Evolutionary conservation across 2,797 vertebrate genomes (phyloP).

Genomic region (Leuciscus waleckii): DNA sequence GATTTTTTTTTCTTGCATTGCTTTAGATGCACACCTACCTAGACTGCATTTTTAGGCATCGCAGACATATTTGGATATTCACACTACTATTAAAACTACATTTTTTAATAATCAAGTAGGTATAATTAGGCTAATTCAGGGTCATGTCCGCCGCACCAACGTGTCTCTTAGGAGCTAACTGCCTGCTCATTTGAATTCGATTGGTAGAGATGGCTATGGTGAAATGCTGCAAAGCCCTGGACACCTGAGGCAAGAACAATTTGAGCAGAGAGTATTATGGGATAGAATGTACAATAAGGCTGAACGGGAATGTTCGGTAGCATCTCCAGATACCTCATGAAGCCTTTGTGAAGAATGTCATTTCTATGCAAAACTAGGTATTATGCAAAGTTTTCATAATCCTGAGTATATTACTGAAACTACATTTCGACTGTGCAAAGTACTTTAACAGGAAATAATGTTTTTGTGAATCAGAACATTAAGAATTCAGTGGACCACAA

Average conservation of each 20-base stretch:
- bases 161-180: conserved; percentile 7
- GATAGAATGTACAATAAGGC: conserved; percentile 37
- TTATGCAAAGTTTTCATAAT: conserved; percentile 6
- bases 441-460: background rate
- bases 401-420: conserved; percentile 1
- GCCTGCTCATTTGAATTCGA: conserved; percentile 11
- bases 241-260: conserved; percentile 12
- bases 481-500: background rate
- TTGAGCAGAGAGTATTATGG: conserved; percentile 14
- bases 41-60: background rate
- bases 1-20: background rate
- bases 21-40: background rate
- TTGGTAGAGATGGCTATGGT: background rate
- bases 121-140: background rate
- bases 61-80: background rate
- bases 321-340: background rate
- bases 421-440: background rate
- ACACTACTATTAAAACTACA: background rate
- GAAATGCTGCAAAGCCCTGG: conserved; percentile 20
- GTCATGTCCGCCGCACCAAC: background rate
- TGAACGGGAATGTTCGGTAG: background rate
- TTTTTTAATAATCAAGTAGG: background rate
- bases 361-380: conserved; percentile 7
- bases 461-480: conserved; percentile 3
- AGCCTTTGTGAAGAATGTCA: background rate